Evolutionary conservation across 1,140 invertebrate species (phyloP), one percentile per base, ranked within the genome.

Genomic region (Potamilus streckersoni): DNA sequence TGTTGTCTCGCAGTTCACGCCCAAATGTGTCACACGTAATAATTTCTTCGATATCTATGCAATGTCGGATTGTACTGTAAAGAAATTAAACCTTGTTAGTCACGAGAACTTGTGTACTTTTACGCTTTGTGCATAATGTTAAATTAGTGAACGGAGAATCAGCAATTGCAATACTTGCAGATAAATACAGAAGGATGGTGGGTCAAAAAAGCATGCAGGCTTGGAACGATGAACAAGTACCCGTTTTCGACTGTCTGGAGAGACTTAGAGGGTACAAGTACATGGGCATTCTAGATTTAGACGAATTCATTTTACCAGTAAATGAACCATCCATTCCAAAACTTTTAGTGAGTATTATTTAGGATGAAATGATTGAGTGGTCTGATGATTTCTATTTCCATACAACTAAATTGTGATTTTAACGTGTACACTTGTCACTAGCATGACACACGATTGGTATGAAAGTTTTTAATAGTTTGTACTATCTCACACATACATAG

Each of bases 211-310:
- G 71, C 64, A 23, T 66, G 17, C 74, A 76, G 31, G 74, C 74
- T 3, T 76, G 68, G 74, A 70, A 76, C n/a, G 74, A 76, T 23
- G 74, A 76, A 61, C 74, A 76, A 12, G 60, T 76, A n/a, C 67
- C 68, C 12, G 69, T 76, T 27, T 76, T 63, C 27, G 74, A 76
- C 49, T 76, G 74, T 38, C 13, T 71, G 13, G 74, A 71, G 20
- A 64, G 63, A 16, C 56, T 76, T 17, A 64, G 63, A 23, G 74
- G 74, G 4, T 76, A 76, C 58, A 64, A 67, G 31, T 76, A 76
- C 56, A 14, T 76, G 17, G 69, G 56, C 3, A 16, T 71, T 11
- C 11, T 76, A 15, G 74, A 76, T 58, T 66, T 71, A 14, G 74
- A 76, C 58, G 74, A 76, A 59, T 76, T 71, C 60, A 49, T 76